Evolutionary conservation across 2,113 vertebrate genomes (phyloP).

Genomic region (Melospiza georgiana): DNA sequence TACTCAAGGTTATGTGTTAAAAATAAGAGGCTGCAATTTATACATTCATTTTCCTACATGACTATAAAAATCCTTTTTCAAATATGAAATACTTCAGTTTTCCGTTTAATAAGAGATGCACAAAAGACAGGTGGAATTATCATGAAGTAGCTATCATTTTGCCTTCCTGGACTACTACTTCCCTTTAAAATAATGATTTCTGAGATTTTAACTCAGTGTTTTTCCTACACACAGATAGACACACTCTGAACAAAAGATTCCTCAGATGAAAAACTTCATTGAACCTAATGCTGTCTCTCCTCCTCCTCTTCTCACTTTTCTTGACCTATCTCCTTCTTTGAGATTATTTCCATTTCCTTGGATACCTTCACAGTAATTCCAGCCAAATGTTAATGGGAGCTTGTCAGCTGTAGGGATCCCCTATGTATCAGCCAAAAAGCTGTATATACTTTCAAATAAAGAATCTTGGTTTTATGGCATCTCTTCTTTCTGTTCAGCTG

Average conservation of each 20-base stretch:
- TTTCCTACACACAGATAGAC: background rate
- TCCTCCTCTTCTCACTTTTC: background rate
- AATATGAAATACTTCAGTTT: background rate
- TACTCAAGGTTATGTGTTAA: background rate
- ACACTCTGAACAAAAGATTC: background rate
- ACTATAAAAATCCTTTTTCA: background rate
- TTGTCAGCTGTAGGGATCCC: background rate
- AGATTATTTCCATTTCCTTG: constrained; percentile 41
- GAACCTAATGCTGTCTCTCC: background rate
- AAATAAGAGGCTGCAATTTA: background rate
- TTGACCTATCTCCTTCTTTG: background rate
- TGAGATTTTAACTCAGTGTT: background rate
- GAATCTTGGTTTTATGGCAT: background rate
- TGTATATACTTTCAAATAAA: background rate
- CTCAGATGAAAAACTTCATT: background rate
- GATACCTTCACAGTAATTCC: constrained; percentile 12
- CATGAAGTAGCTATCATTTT: background rate
- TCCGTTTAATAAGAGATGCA: background rate
- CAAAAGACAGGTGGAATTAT: background rate
- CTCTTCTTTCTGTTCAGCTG: background rate
- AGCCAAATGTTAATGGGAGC: background rate
- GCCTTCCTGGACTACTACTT: background rate
- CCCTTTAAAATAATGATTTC: background rate
- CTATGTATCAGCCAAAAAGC: background rate
- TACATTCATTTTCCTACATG: background rate